Evolutionary conservation across 2,888 invertebrate genomes (phyloP).

Genomic region (Parthenolecanium corni): DNA sequence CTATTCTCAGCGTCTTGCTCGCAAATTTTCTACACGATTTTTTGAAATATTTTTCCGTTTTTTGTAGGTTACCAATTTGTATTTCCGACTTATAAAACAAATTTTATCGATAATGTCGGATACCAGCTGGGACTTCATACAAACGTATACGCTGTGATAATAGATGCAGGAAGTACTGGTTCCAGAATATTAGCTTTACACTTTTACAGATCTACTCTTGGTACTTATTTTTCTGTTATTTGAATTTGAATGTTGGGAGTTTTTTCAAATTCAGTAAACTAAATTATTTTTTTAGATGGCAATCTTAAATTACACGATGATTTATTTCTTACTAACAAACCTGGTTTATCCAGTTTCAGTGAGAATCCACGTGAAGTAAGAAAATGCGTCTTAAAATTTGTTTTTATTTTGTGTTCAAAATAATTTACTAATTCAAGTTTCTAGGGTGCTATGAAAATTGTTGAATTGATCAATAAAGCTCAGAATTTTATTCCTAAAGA

Average conservation of each 20-base stretch:
- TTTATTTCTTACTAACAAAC: constrained; percentile 71
- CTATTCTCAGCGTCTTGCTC: too few relatives aligned
- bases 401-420: neutral
- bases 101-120: constrained; percentile 4
- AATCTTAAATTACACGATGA: constrained; percentile 65
- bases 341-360: constrained; percentile 79
- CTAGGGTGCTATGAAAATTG: constrained; percentile 64
- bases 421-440: constrained; percentile 31
- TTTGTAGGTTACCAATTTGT: too few relatives aligned
- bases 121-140: constrained; percentile 14
- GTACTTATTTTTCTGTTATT: constrained; percentile 38
- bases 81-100: constrained; percentile 11
- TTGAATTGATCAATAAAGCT: constrained; percentile 60
- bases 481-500: constrained; percentile 63
- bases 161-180: constrained; percentile 91
- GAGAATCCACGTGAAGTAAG: constrained; percentile 62
- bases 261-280: neutral
- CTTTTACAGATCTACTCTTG: constrained; percentile 65
- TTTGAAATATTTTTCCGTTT: too few relatives aligned
- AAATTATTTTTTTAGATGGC: constrained; percentile 36
- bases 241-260: neutral
- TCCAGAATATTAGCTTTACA: constrained; percentile 71
- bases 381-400: neutral
- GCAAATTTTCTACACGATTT: too few relatives aligned
- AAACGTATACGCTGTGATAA: constrained; percentile 66